Evolutionary conservation across 2,888 invertebrate species (phyloP).

Genomic region (Exocentrus adspersus): DNA sequence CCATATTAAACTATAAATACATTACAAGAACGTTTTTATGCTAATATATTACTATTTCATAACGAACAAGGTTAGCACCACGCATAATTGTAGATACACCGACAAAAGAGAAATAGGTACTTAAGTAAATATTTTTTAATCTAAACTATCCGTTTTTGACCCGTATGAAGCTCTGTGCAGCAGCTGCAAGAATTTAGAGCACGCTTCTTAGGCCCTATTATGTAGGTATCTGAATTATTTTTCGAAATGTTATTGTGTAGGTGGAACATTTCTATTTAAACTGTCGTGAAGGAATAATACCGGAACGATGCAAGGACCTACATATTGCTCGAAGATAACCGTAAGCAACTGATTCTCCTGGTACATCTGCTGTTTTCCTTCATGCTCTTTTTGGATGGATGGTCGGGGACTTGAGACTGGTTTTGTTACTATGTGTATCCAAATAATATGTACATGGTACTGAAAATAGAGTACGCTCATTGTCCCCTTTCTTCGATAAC

Average conservation of each 20-base stretch:
- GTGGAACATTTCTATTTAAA: conserved; percentile 16
- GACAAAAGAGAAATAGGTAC: too few species aligned
- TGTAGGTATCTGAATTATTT: conserved; percentile 35
- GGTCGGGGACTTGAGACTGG: too few species aligned
- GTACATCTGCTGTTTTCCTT: neutral
- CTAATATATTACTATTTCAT: neutral
- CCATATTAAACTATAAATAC: neutral
- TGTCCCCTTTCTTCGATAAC: too few species aligned
- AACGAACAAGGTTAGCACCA: neutral
- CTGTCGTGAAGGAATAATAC: conserved; percentile 15
- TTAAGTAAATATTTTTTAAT: too few species aligned
- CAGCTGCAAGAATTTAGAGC: conserved; percentile 22
- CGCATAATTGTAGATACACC: too few species aligned
- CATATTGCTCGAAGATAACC: conserved; percentile 26
- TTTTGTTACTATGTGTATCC: too few species aligned
- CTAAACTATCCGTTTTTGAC: too few species aligned
- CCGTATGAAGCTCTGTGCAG: neutral
- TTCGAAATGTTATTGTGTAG: conserved; percentile 22
- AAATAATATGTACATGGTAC: too few species aligned
- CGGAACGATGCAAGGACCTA: conserved; percentile 31
- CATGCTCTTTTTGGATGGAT: neutral
- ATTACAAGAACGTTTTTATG: neutral
- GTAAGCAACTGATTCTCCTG: conserved; percentile 13
- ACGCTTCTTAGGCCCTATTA: conserved; percentile 35
- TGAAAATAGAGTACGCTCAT: too few species aligned